Base-by-base conservation (phyloP, 2,113 vertebrate genomes). In the Rhinolophus ferrumequinum region DNA sequence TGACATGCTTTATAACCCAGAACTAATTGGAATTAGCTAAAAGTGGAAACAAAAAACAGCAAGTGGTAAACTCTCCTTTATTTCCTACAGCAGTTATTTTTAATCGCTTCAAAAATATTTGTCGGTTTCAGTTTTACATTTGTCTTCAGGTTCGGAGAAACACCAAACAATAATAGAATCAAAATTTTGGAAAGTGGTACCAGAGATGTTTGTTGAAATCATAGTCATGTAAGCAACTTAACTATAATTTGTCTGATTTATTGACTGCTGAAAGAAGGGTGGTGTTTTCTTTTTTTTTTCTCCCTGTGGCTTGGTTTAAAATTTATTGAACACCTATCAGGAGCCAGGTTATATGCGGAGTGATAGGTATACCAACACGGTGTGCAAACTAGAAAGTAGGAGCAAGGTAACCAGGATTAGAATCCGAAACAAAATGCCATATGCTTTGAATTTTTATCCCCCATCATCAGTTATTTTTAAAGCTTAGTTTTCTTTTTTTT, bases 11-110 rank as follows among this genome's bases (percentile, higher is more conserved):
- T 96, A 93, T 80, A 96, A 91, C 94, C 94, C 97, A 85, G 93
- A 97, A 97, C 97, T 96, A 96, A 98, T 97, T 18, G 54, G 86
- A 96, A 95, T 97, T 97, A 97, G 91, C 72, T 86, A 81, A 82
- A 97, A 94, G 86, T 95, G 93, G 97, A 94, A 93, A 95, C 88
- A 79, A 58, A 92, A 95, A 86, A 58, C 94, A 84, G 56, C 54
- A 75, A 95, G 89, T 93, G 95, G 75, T 88, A 38, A 96, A 94
- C 50, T 76, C 58, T 14, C 87, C 92, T 90, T 87, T 87, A 93
- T 95, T 92, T 93, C 89, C 75, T 83, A 15, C 60, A 88, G 79
- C 79, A 95, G 8, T 96, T 94, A 90, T 70, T 95, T 95, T 88
- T 89, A 44, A 87, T 87, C 84, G 95, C 88, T 79, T 95, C 50